phyloP scores from a whole-genome alignment of 2,888 invertebrate genomes.

The Augiades crinisus region DNA sequence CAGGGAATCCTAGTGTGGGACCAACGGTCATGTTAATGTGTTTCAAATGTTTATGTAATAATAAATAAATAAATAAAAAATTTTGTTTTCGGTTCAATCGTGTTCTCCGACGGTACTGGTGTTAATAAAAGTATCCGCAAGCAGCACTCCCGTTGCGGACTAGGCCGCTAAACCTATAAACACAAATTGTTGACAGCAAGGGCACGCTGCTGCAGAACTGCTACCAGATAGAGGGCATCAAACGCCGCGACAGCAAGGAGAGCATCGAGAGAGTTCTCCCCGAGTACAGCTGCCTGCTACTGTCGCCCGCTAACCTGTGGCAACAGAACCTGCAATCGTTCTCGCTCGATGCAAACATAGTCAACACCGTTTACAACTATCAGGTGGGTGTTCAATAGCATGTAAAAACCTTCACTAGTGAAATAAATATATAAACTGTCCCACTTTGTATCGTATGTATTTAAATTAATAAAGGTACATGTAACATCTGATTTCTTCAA shows the following conservation, averaged over 20 bases:
- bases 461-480: no score
- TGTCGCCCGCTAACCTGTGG: constrained; percentile 98
- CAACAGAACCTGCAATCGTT: constrained; percentile 90
- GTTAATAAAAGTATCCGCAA: no score
- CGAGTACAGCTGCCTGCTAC: constrained; percentile 93
- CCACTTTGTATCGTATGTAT: no score
- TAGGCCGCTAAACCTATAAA: neutral
- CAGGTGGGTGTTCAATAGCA: constrained; percentile 81
- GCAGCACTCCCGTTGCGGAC: neutral
- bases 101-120: no score
- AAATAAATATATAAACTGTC: no score
- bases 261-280: constrained; percentile 87
- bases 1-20: no score
- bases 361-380: constrained; percentile 91
- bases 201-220: constrained; percentile 90
- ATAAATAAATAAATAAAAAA: no score
- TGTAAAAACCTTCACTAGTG: no score
- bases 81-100: no score
- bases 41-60: no score
- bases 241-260: constrained; percentile 79
- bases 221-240: constrained; percentile 91
- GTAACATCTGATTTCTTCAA: no score
- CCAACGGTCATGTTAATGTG: no score
- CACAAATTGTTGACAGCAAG: constrained; percentile 72
- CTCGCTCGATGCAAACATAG: constrained; percentile 88